These are phyloP conservation scores for Hemichromis elongatus DNA, from an alignment of 2,113 vertebrate genomes.

Conservation along the genomic window DNA sequence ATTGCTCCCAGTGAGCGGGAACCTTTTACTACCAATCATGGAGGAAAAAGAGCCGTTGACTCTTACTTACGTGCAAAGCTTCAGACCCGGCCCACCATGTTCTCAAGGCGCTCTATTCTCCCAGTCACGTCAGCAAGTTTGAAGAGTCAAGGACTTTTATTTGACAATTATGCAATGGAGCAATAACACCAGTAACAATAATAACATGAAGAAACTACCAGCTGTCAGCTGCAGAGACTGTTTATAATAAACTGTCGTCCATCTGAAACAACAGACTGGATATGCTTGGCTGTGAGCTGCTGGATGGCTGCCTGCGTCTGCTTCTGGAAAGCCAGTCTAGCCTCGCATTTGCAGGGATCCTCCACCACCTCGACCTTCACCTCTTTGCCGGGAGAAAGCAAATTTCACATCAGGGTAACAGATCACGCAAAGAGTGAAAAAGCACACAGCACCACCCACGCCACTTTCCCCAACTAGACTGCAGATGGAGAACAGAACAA, in stretches of 20 bases:
- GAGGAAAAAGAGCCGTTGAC: neutral
- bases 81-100: constrained; percentile 67
- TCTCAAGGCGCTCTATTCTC: constrained; percentile 79
- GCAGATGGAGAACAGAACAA: neutral
- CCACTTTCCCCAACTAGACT: neutral
- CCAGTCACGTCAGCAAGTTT: constrained; percentile 81
- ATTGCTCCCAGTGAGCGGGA: neutral
- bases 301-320: constrained; percentile 79
- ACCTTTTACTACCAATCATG: neutral
- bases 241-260: neutral
- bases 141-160: constrained; percentile 74
- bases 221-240: neutral
- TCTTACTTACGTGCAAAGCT: constrained; percentile 31
- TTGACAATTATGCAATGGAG: neutral
- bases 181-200: neutral
- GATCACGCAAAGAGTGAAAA: neutral
- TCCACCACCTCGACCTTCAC: constrained; percentile 69
- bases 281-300: constrained; percentile 84
- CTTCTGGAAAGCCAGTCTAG: constrained; percentile 83
- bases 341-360: constrained; percentile 86
- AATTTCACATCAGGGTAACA: constrained; percentile 45
- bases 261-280: constrained; percentile 77
- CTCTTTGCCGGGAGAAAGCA: constrained; percentile 61
- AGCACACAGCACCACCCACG: neutral
- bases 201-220: neutral